Evolutionary conservation across 2,797 vertebrate genomes (phyloP), one percentile per base, ranked within the genome.

Genomic region (Morelia viridis): DNA sequence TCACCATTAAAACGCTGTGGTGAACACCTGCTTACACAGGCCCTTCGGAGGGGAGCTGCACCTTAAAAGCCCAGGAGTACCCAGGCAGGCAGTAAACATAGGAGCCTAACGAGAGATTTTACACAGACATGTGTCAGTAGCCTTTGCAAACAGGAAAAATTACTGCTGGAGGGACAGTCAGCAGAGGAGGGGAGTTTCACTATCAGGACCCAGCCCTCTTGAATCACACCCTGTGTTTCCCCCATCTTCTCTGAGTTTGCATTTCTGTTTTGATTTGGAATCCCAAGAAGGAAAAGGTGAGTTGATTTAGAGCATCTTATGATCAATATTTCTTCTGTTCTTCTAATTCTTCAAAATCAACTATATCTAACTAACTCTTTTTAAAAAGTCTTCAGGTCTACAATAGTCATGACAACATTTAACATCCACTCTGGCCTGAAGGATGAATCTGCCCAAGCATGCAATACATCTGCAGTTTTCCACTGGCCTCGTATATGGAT

Each of bases 21-120:
- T 64, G n/a, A 26, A 92, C 89, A 90, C 91, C 90, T 91, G 93
- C 89, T 92, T 24, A 83, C 65, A 58, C 17, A 65, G 60, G 85
- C 84, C 35, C 41, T 60, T 19, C 9, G 28, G 61, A 61, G 62
- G 35, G 22, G 53, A 88, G 35, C 61, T 41, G 56, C 8, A 12
- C 61, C 15, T 24, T 35, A 64, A 26, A 84, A 60, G 26, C 24
- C 15, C 56, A 31, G 50, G 61, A 41, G 24, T 58, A 28, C 31
- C 17, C 15, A 56, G 60, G 68, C 12, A n/a, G 15, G 31, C 26
- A n/a, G 31, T 53, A 58, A 26, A 86, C 17, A 19, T n/a, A 53
- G 31, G 50, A 5, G 58, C 31, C 57, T 60, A 46, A 88, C 9
- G 2, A 57, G 26, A 26, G 0, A 17, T 80, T 61, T 53, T 41